Base-by-base conservation (phyloP, 1,140 invertebrate species). In the Chironomus tepperi region DNA sequence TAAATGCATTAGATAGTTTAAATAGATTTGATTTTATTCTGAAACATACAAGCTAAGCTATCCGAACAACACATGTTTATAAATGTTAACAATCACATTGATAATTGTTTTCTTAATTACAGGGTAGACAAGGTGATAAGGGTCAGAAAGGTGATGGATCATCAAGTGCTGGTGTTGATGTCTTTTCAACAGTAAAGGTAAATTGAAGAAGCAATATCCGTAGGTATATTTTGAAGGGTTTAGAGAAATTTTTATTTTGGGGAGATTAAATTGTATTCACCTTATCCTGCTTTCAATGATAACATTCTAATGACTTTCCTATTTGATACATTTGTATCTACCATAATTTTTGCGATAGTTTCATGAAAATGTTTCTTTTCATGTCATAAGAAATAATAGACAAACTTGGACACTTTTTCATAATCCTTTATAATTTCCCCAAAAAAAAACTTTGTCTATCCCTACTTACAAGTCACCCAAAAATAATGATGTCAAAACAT, bases 141-240 rank as follows among this genome's bases (percentile, higher is more conserved):
- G 95, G 96, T 72, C 88, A 89, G 78, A 94, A 94, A 83, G 93
- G 92, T 47, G 92, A 94, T 78, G 86, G 89, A 93, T 93, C 76
- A 93, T 91, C 92, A 43, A 70, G 65, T 70, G 16, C 65, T n/a
- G 93, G 93, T 64, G 94, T 95, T 79, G 93, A 96, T 81, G 91
- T 95, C 42, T 92, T 94, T 83, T 91, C 93, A 75, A 92, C 93
- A 76, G 92, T 95, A 77, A 96, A 95, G 91, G 93, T 95, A 89
- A 82, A 76, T 34, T 77, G 75, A 47, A 7, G 3, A 21, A 64
- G 8, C 8, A 73, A 75, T 74, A 73, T 73, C n/a, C 74, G 73
- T 47, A 73, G 73, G 70, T 73, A 75, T 43, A 74, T 75, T 65
- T 74, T 74, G 72, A 73, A 74, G 73, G 47, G 70, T 42, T 24